Evolutionary conservation across 2,888 invertebrate species (phyloP).

Genomic region (Dynastes maya): DNA sequence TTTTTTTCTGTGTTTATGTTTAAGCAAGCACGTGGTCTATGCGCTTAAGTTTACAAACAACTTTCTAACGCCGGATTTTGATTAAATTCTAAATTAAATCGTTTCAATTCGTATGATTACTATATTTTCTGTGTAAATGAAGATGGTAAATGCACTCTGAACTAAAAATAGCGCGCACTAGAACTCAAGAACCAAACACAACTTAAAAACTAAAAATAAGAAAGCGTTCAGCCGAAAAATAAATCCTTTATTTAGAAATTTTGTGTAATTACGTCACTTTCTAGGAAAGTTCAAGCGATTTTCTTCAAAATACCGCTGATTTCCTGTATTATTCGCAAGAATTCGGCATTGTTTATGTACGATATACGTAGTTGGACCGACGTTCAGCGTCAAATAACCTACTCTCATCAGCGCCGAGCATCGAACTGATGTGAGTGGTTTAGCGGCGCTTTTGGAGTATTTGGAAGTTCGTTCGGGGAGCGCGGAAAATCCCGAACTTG

Average conservation of each 20-base stretch:
- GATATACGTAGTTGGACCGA: background rate
- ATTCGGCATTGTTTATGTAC: constrained; percentile 33
- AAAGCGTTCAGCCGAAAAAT: background rate
- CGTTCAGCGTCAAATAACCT: constrained; percentile 4
- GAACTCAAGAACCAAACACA: background rate
- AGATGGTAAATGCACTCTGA: too few species aligned
- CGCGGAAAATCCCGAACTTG: constrained; percentile 20
- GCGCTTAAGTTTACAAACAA: too few species aligned
- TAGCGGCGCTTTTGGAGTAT: constrained; percentile 8
- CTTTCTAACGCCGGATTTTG: too few species aligned
- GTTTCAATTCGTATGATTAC: too few species aligned
- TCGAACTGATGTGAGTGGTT: constrained; percentile 32
- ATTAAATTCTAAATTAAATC: too few species aligned
- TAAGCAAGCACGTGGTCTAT: constrained; percentile 44
- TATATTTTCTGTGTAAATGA: too few species aligned
- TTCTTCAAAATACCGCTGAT: background rate
- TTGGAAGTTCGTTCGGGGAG: constrained; percentile 39
- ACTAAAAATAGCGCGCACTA: background rate
- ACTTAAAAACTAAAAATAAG: background rate
- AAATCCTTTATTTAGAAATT: background rate
- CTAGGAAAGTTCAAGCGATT: background rate
- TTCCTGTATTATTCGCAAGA: constrained; percentile 14
- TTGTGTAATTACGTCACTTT: background rate
- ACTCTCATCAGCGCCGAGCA: background rate
- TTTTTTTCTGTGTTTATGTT: constrained; percentile 41